A percentile compares a stretch with the other conserved stretches of the same genome.
These are phyloP conservation scores for Turdus rufiventris DNA, from an alignment of 2,113 vertebrate species.

Conservation along the genomic window DNA sequence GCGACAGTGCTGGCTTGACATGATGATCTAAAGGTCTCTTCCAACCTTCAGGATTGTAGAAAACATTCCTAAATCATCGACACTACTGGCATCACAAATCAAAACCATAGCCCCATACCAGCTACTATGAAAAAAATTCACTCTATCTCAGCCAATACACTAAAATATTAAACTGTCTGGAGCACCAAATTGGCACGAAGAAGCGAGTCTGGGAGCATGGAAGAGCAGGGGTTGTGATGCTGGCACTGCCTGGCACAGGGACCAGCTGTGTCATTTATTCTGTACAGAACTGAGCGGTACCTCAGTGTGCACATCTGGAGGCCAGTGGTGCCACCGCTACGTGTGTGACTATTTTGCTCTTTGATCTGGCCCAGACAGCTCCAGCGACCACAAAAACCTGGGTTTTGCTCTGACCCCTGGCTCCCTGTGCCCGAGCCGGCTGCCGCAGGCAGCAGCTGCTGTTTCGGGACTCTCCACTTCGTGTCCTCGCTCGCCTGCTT, in stretches of 20 bases:
- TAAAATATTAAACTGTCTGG: background rate
- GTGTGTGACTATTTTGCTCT: accelerated
- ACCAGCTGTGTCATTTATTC: background rate
- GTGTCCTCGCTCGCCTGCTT: slow-evolving; percentile 37
- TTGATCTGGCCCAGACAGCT: background rate
- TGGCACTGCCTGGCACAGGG: too few species aligned
- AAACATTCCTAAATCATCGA: background rate
- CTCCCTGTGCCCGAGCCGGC: background rate
- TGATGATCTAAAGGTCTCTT: background rate
- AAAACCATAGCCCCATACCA: background rate
- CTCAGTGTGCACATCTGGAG: background rate
- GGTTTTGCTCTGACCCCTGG: background rate
- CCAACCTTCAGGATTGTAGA: background rate
- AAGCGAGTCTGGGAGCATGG: background rate
- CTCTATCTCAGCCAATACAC: background rate
- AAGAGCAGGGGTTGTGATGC: background rate
- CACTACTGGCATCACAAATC: background rate
- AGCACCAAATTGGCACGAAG: background rate
- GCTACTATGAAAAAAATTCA: background rate
- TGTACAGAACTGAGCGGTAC: background rate
- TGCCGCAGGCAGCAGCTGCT: background rate
- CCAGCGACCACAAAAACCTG: background rate
- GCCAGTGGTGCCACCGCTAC: background rate
- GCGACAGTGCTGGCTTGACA: background rate
- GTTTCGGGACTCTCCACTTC: background rate